Evolutionary conservation across 2,888 invertebrate species (phyloP).

Genomic region (Anoplius nigerrimus): DNA sequence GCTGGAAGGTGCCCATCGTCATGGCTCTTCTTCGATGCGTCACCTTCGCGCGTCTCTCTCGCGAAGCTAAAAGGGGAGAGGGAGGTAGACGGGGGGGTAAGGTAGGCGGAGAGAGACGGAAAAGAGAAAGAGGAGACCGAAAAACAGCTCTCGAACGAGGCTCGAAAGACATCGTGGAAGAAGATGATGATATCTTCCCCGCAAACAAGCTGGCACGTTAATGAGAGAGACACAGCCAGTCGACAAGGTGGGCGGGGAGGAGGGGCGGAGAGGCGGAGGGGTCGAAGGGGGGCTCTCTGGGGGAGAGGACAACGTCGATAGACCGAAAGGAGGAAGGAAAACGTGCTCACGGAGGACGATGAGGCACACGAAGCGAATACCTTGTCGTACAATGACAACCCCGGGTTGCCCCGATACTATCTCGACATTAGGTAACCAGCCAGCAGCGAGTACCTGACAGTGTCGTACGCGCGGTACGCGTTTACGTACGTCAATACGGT

Average conservation of each 20-base stretch:
- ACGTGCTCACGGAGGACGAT: neutral
- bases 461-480: conserved; percentile 6
- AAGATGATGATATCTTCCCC: conserved; percentile 61
- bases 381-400: conserved; percentile 47
- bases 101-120: no score
- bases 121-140: no score
- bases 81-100: no score
- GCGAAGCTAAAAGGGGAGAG: no score
- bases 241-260: conserved; percentile 40
- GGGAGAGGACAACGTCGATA: no score
- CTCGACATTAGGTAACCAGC: conserved; percentile 51
- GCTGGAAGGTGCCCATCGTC: neutral
- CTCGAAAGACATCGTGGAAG: conserved; percentile 11
- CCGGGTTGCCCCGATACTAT: conserved; percentile 49
- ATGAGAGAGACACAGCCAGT: conserved; percentile 53
- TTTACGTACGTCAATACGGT: conserved; percentile 25
- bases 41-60: no score
- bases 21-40: no score
- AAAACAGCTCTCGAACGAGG: conserved; percentile 11
- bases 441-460: conserved; percentile 21
- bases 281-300: conserved; percentile 18
- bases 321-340: conserved; percentile 4
- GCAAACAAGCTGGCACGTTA: conserved; percentile 66
- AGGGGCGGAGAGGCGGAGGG: conserved; percentile 36
- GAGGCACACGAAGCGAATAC: conserved; percentile 35